Percentiles rank a stretch among this genome's conserved stretches.
These are phyloP conservation scores for Mastomys natalensis DNA, from an alignment of 2,113 vertebrate genomes.

Conservation along the genomic window DNA sequence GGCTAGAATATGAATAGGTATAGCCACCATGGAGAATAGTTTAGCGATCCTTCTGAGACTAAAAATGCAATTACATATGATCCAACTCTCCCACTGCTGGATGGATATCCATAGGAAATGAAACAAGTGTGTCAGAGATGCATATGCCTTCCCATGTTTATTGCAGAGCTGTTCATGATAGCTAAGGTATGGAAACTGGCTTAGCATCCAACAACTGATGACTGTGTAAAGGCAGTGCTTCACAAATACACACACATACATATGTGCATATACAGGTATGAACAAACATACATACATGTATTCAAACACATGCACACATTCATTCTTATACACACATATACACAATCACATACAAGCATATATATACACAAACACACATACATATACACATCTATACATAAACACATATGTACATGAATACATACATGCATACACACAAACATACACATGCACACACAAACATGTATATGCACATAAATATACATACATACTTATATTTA, in stretches of 20 bases:
- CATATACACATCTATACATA: not conserved
- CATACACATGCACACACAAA: not conserved
- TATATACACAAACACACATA: accelerated
- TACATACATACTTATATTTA: not conserved
- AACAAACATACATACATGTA: not conserved
- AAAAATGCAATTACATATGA: not conserved
- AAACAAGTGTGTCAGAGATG: not conserved
- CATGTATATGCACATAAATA: not conserved
- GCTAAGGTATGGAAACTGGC: not conserved
- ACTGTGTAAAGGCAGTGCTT: too few relatives aligned
- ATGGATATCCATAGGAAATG: not conserved
- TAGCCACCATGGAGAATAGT: not conserved
- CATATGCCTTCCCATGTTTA: not conserved
- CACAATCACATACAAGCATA: too few relatives aligned
- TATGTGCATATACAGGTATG: too few relatives aligned
- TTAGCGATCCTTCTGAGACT: not conserved
- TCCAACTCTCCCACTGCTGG: not conserved
- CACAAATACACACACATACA: not conserved
- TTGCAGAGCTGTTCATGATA: not conserved
- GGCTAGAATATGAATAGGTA: not conserved
- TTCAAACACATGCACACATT: not conserved
- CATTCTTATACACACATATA: too few relatives aligned
- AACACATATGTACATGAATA: not conserved
- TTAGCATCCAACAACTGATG: not conserved
- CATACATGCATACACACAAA: not conserved